A percentile compares a stretch with the other conserved stretches of the same genome.
Evolutionary conservation across 2,113 vertebrate species (phyloP).

Genomic region (Peromyscus maniculatus): DNA sequence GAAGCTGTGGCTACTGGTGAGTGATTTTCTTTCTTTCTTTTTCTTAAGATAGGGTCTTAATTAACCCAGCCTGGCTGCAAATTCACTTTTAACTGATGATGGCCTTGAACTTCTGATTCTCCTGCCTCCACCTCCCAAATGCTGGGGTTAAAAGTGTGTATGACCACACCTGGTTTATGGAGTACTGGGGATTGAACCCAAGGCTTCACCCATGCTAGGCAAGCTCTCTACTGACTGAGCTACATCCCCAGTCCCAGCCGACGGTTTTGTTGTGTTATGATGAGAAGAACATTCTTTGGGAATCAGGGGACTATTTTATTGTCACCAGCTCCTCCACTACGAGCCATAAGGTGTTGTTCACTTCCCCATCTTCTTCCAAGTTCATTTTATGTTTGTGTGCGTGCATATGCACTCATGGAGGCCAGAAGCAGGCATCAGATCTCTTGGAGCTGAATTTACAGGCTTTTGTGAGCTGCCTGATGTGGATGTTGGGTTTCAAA

Average conservation of each 20-base stretch:
- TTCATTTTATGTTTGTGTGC: not conserved
- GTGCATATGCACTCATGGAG: not conserved
- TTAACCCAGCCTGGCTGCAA: not conserved
- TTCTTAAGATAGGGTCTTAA: not conserved
- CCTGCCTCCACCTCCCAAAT: not conserved
- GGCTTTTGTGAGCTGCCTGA: not conserved
- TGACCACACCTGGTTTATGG: not conserved
- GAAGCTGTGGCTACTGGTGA: not conserved
- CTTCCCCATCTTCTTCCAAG: not conserved
- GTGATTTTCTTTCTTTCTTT: not conserved
- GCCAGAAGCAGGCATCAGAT: not conserved
- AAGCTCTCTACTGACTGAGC: not conserved
- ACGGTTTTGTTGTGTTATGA: not conserved
- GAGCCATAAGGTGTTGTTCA: not conserved
- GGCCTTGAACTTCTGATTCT: not conserved
- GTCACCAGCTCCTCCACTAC: not conserved
- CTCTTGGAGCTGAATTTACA: not conserved
- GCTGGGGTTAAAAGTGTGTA: not conserved
- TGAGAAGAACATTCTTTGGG: not conserved
- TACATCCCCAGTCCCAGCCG: not conserved
- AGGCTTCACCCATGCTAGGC: not conserved
- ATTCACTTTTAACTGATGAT: not conserved
- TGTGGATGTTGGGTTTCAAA: not conserved
- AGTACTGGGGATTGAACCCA: too few species aligned
- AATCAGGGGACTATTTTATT: not conserved